Evolutionary conservation across 2,888 invertebrate genomes (phyloP).

Genomic region (Branchipolynoe longqiensis): DNA sequence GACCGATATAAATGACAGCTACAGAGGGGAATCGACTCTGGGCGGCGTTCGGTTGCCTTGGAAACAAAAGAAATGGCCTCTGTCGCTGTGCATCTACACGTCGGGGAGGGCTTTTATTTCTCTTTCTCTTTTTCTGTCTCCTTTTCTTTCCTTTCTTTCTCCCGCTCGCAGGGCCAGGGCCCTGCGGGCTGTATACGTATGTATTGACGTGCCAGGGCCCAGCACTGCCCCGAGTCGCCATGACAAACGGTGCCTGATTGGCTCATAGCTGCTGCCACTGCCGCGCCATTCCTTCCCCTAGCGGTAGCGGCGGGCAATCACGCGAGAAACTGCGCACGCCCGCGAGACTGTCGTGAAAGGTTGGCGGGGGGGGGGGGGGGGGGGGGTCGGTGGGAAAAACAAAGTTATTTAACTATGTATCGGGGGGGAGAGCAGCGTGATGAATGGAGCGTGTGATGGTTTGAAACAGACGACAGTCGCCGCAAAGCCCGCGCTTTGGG

Average conservation of each 20-base stretch:
- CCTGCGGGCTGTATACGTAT: neutral
- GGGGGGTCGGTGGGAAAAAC: neutral
- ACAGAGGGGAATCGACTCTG: neutral
- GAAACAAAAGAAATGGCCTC: conserved; percentile 21
- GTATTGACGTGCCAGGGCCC: conserved; percentile 8
- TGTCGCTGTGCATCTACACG: neutral
- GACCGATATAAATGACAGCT: conserved; percentile 13
- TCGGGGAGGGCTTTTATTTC: neutral
- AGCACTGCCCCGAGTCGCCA: neutral
- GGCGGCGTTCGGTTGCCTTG: neutral
- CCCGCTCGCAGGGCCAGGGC: neutral
- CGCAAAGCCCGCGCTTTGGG: neutral
- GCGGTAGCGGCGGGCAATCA: conserved; percentile 1
- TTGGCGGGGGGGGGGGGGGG: neutral
- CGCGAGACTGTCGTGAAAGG: neutral
- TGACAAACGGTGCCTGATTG: conserved; percentile 45
- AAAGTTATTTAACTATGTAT: neutral
- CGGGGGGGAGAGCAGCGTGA: conserved; percentile 11
- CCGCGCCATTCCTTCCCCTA: neutral
- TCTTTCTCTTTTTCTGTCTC: neutral
- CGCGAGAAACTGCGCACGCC: neutral
- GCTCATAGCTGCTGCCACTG: neutral
- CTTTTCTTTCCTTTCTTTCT: no score
- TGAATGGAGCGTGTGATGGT: conserved; percentile 25
- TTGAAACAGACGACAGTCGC: conserved; percentile 14